Evolutionary conservation across 2,113 vertebrate genomes (phyloP).

Genomic region (Poeciliopsis turrubarensis): DNA sequence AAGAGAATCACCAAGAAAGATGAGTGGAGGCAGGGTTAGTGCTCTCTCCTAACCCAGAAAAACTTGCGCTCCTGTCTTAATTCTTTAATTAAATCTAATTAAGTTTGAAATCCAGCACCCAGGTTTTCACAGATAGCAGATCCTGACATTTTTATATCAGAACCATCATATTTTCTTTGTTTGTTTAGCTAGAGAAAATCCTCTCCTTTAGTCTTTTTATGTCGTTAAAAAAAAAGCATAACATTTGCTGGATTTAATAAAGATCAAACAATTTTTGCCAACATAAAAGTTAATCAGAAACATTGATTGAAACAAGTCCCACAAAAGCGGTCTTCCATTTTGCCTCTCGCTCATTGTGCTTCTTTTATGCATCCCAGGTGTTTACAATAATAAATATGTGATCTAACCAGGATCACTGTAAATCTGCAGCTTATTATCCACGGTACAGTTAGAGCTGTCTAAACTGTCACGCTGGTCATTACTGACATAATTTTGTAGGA

Average conservation of each 20-base stretch:
- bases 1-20: neutral
- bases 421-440: constrained; percentile 6
- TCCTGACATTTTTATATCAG: too few relatives aligned
- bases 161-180: constrained; percentile 3
- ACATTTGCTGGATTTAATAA: neutral
- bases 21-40: too few relatives aligned
- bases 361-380: neutral
- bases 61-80: neutral
- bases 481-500: neutral
- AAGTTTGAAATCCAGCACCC: neutral
- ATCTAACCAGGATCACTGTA: neutral
- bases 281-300: neutral
- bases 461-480: constrained; percentile 1
- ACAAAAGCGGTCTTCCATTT: neutral
- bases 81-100: neutral
- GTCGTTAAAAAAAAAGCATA: neutral
- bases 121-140: neutral
- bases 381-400: constrained; percentile 7
- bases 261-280: neutral
- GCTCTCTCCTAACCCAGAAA: neutral
- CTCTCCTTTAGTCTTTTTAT: neutral
- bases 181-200: constrained; percentile 5
- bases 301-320: neutral
- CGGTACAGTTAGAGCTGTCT: constrained; percentile 12
- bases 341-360: neutral